phyloP scores from a whole-genome alignment of 2,113 vertebrate genomes.

The Rhabdornis inornatus region DNA sequence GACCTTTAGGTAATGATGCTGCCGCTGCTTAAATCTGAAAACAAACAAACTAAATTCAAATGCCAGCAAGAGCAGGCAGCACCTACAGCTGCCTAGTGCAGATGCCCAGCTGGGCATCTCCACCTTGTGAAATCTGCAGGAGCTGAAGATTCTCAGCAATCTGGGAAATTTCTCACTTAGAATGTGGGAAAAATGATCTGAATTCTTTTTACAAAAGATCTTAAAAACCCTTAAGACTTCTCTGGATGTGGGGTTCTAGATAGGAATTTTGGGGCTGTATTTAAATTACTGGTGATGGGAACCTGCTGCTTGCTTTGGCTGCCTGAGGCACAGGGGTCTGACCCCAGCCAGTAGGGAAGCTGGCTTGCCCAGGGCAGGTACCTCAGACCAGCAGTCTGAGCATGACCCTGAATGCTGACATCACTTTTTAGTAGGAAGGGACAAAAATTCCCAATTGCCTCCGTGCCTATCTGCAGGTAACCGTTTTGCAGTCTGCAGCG shows the following conservation, averaged over 20 bases:
- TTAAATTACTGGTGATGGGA: neutral
- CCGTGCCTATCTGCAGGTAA: neutral
- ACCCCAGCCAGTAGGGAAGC: neutral
- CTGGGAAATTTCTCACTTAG: neutral
- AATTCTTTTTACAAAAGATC: neutral
- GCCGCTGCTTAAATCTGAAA: neutral
- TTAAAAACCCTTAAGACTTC: neutral
- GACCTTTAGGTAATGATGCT: fast-evolving
- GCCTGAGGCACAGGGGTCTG: neutral
- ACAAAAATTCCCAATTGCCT: neutral
- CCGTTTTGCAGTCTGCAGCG: neutral
- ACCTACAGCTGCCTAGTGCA: neutral
- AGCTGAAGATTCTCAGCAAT: neutral
- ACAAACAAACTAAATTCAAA: neutral
- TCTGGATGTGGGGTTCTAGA: neutral
- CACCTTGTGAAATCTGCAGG: neutral
- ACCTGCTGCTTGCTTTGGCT: neutral
- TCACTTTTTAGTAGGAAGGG: neutral
- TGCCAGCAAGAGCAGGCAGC: neutral
- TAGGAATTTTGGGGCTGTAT: neutral
- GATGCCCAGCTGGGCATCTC: neutral
- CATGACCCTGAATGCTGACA: neutral
- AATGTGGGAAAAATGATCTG: neutral
- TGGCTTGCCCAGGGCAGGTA: neutral
- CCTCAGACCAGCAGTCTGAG: neutral